Percentiles rank a stretch among this genome's conserved stretches.
These are phyloP conservation scores for Morpho deidamia DNA, from an alignment of 2,888 invertebrate genomes.

Conservation along the genomic window DNA sequence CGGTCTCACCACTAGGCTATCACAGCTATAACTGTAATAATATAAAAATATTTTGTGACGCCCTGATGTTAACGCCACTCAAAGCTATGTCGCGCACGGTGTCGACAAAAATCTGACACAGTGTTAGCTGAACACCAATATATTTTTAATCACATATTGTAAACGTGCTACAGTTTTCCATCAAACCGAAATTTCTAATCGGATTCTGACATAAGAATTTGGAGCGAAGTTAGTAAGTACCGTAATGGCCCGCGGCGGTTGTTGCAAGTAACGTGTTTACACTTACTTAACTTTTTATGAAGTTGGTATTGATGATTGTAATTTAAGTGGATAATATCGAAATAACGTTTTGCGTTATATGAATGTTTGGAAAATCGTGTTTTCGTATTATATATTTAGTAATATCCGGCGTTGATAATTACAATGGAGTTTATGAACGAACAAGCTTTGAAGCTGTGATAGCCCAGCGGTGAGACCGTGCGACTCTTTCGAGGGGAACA, in stretches of 20 bases:
- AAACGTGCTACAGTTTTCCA: constrained; percentile 47
- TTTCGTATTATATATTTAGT: not conserved
- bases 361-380: not conserved
- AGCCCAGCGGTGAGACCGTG: no score
- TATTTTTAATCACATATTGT: constrained; percentile 1
- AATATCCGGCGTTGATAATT: no score
- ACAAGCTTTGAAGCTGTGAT: no score
- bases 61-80: constrained; percentile 2
- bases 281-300: constrained; percentile 13
- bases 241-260: constrained; percentile 51
- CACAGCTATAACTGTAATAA: no score
- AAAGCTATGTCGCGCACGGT: no score
- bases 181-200: constrained; percentile 62
- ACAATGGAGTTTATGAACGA: no score
- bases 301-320: constrained; percentile 11
- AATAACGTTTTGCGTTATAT: constrained; percentile 8
- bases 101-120: constrained; percentile 38
- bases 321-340: constrained; percentile 15
- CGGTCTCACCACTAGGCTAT: no score
- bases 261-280: constrained; percentile 13
- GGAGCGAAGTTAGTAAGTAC: constrained; percentile 45
- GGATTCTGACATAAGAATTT: constrained; percentile 55
- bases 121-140: not conserved
- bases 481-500: no score
- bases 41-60: no score